Conservation (phyloP, 2,888 invertebrate genomes). For the Amphiduros pacificus region DNA sequence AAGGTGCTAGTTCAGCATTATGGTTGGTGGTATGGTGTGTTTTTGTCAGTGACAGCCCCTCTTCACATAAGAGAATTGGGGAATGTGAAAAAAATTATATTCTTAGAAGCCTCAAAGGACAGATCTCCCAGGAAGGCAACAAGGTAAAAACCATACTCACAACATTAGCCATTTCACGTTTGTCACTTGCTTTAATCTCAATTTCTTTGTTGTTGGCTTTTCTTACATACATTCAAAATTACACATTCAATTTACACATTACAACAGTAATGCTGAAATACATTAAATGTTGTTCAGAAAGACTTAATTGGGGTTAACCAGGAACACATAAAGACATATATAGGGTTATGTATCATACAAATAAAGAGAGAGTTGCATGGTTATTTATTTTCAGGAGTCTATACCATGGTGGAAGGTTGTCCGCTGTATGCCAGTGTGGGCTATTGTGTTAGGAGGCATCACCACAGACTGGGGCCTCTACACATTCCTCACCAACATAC, state of each 20-base stretch:
- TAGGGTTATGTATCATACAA: neutral
- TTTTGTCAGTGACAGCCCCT: slow-evolving; percentile 64
- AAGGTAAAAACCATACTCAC: too few relatives aligned
- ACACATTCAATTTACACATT: too few relatives aligned
- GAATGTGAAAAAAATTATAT: neutral
- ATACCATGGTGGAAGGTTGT: slow-evolving; percentile 30
- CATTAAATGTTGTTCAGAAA: too few relatives aligned
- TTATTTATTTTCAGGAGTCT: neutral
- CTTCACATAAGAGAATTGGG: slow-evolving; percentile 25
- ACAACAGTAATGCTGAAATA: too few relatives aligned
- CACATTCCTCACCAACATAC: slow-evolving; percentile 61
- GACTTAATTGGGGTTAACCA: neutral
- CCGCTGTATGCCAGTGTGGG: slow-evolving; percentile 38
- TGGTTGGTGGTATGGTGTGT: slow-evolving; percentile 62
- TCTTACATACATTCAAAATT: too few relatives aligned
- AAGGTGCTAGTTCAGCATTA: slow-evolving; percentile 36
- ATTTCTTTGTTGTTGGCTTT: too few relatives aligned
- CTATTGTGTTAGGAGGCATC: slow-evolving; percentile 62
- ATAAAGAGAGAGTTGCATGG: neutral
- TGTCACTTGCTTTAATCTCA: too few relatives aligned
- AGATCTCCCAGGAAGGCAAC: neutral
- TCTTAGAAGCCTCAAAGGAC: neutral
- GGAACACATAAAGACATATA: neutral
- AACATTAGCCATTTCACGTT: too few relatives aligned
- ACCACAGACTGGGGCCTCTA: slow-evolving; percentile 63